Evolutionary conservation across 2,888 invertebrate genomes (phyloP).

Genomic region (Athalia rosae): DNA sequence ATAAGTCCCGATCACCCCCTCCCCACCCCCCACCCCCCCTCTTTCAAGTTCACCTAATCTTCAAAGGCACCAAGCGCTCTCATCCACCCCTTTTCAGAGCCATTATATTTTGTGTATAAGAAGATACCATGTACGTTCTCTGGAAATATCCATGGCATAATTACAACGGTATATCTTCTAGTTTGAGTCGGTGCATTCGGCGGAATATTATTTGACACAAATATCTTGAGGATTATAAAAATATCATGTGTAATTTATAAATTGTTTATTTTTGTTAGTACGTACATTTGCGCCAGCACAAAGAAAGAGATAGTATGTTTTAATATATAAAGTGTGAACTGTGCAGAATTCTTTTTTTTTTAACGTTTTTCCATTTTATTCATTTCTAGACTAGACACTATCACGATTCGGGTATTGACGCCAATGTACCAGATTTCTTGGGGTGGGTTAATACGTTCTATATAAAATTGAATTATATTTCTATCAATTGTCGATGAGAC

Average conservation of each 20-base stretch:
- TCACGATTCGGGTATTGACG: slow-evolving; percentile 47
- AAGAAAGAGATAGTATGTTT: slow-evolving; percentile 54
- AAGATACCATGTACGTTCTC: no score
- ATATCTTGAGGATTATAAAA: neutral
- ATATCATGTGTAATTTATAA: slow-evolving; percentile 25
- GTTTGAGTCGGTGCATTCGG: no score
- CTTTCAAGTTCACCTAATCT: neutral
- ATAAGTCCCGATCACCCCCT: no score
- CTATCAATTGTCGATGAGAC: neutral
- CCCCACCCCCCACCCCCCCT: neutral
- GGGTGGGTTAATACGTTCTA: neutral
- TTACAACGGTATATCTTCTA: no score
- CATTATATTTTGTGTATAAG: no score
- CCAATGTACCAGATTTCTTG: slow-evolving; percentile 21
- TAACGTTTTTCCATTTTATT: slow-evolving; percentile 51
- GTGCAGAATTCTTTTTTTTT: slow-evolving; percentile 53
- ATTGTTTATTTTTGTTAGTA: slow-evolving; percentile 63
- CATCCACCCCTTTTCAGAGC: no score
- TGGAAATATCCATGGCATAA: no score
- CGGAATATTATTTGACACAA: neutral
- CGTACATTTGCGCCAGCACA: slow-evolving; percentile 69
- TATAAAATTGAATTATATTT: slow-evolving; percentile 27
- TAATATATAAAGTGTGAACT: slow-evolving; percentile 57
- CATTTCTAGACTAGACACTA: slow-evolving; percentile 59
- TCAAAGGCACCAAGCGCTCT: no score